phyloP scores from a whole-genome alignment of 2,113 vertebrate species.

The Psephotus haematonotus region DNA sequence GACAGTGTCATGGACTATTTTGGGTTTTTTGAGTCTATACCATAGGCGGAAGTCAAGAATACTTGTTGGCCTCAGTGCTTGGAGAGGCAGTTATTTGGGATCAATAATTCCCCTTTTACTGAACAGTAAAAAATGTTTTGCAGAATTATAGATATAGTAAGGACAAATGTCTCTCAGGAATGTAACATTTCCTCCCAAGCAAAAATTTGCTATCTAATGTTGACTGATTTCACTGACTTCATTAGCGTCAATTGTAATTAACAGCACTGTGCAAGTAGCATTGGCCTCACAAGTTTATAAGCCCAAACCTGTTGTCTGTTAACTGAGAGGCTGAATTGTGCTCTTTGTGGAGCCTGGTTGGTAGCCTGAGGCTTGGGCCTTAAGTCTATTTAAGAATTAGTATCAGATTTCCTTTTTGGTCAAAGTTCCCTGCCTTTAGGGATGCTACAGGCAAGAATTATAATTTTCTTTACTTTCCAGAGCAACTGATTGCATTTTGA shows the following conservation, averaged over 20 bases:
- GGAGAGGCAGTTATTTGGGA: neutral
- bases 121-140: neutral
- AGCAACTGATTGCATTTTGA: slow-evolving; percentile 24
- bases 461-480: slow-evolving; percentile 2
- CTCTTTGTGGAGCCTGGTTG: neutral
- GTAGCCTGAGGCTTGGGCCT: neutral
- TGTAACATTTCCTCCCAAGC: neutral
- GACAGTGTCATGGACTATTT: neutral
- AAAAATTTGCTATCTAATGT: neutral
- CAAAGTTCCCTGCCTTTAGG: neutral
- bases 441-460: neutral
- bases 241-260: neutral
- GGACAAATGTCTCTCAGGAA: neutral
- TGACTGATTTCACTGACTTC: neutral
- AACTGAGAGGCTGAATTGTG: neutral
- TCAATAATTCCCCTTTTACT: neutral
- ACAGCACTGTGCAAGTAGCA: neutral
- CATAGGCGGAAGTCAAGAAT: neutral
- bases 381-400: neutral
- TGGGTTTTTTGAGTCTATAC: neutral
- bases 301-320: neutral
- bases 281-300: neutral
- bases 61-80: neutral
- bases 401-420: neutral
- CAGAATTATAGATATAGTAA: neutral